Evolutionary conservation across 2,113 vertebrate genomes (phyloP).

Genomic region (Calidris pugnax): DNA sequence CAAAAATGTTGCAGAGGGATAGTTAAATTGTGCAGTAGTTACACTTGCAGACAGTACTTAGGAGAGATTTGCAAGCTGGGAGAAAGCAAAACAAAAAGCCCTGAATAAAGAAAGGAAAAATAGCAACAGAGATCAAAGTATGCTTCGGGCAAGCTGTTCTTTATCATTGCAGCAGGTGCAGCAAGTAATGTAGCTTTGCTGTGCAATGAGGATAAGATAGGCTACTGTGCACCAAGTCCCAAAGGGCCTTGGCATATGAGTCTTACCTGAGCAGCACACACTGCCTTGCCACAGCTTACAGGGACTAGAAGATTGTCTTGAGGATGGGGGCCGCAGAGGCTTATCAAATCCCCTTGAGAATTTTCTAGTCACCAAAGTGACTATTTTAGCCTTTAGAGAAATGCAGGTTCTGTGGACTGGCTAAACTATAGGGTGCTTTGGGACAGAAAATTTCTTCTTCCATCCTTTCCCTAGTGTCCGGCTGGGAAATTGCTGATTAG

Average conservation of each 20-base stretch:
- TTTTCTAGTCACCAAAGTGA: not conserved
- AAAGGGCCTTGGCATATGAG: not conserved
- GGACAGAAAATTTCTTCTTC: not conserved
- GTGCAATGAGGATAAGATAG: not conserved
- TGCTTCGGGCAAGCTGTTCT: not conserved
- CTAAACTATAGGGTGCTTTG: not conserved
- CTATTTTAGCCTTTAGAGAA: not conserved
- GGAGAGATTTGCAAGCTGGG: slow-evolving; percentile 8
- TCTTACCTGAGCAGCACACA: not conserved
- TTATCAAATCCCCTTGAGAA: not conserved
- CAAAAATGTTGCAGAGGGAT: not conserved
- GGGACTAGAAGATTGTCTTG: not conserved
- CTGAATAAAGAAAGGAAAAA: not conserved
- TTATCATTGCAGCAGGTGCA: not conserved
- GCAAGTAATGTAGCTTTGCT: not conserved
- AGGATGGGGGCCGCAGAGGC: not conserved
- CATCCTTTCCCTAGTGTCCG: not conserved
- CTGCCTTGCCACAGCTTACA: not conserved
- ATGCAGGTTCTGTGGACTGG: not conserved
- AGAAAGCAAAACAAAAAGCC: not conserved
- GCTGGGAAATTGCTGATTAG: not conserved
- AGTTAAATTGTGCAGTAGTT: slow-evolving; percentile 9
- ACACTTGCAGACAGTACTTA: not conserved
- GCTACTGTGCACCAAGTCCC: not conserved
- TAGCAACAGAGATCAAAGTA: not conserved